Evolutionary conservation across 2,888 invertebrate genomes (phyloP).

Genomic region (Oscheius sp.): DNA sequence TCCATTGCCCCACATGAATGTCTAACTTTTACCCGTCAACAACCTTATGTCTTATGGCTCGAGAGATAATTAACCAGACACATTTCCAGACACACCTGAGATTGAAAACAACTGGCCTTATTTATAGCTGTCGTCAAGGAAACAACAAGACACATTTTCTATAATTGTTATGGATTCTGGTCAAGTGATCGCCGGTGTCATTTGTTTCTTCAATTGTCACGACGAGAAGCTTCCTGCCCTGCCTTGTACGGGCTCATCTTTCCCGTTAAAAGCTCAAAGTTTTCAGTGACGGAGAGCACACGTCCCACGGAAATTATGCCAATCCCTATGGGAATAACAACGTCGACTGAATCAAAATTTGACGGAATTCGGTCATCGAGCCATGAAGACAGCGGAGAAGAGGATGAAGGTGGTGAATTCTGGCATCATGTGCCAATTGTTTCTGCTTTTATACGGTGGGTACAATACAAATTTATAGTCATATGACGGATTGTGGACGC

Average conservation of each 20-base stretch:
- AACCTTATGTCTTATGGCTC: no score
- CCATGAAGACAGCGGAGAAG: background rate
- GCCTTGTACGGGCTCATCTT: background rate
- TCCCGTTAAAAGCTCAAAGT: background rate
- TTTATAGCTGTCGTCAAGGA: background rate
- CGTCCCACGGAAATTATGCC: background rate
- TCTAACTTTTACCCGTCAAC: no score
- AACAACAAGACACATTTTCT: background rate
- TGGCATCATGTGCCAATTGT: background rate
- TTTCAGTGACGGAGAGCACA: background rate
- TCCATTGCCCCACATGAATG: no score
- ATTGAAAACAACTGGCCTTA: no score
- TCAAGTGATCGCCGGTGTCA: slow-evolving; percentile 10
- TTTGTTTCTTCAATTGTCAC: slow-evolving; percentile 16
- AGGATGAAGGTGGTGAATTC: background rate
- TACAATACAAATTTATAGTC: no score
- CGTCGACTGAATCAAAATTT: no score
- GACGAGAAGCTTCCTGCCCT: background rate
- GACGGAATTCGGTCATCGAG: background rate
- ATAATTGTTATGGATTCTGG: background rate
- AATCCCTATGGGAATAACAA: background rate
- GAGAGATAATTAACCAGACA: no score
- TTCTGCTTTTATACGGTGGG: background rate
- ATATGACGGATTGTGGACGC: no score
- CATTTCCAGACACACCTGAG: no score